Conservation (phyloP, 2,888 invertebrate species). For the Ceriagrion tenellum region DNA sequence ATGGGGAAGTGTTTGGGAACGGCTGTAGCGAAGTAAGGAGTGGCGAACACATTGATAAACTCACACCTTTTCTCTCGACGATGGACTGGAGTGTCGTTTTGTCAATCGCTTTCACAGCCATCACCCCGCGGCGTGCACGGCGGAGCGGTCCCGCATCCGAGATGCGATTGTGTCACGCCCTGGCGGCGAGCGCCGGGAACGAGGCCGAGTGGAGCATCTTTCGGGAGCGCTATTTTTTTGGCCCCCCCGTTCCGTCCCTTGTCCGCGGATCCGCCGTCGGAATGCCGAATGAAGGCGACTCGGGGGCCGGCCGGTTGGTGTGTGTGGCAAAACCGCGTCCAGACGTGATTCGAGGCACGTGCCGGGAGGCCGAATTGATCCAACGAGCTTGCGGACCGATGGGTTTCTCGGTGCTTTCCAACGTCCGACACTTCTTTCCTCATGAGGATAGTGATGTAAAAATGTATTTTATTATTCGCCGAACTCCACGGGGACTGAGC, state of each 20-base stretch:
- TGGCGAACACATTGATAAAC: too few relatives aligned
- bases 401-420: constrained; percentile 11
- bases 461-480: neutral
- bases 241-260: neutral
- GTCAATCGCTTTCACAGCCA: constrained; percentile 13
- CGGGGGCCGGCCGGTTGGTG: neutral
- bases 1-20: neutral
- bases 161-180: constrained; percentile 49
- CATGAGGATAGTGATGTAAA: neutral
- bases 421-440: neutral
- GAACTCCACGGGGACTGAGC: neutral
- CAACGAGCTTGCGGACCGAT: neutral
- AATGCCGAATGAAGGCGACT: neutral
- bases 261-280: neutral
- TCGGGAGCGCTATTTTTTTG: neutral
- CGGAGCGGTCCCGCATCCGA: neutral
- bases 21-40: neutral
- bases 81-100: neutral
- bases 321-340: neutral
- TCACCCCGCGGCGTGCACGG: neutral
- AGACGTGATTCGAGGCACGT: neutral
- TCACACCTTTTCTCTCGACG: too few relatives aligned
- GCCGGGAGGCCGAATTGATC: neutral
- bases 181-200: neutral
- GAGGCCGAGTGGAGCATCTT: constrained; percentile 31